phyloP scores from a whole-genome alignment of 2,888 invertebrate species.

The Diaperis boleti region DNA sequence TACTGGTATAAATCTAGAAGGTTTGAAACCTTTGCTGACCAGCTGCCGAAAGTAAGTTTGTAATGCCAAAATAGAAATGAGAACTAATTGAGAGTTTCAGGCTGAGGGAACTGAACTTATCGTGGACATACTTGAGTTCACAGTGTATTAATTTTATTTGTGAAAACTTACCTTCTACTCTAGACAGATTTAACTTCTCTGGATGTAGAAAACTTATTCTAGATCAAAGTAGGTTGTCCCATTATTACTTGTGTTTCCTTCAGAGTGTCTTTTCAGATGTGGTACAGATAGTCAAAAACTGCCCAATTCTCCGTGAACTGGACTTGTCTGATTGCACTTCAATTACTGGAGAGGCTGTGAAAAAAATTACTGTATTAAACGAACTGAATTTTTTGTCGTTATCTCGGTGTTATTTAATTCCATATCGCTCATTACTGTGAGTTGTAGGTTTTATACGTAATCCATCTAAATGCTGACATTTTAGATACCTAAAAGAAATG shows the following conservation, averaged over 20 bases:
- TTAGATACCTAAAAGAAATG: slow-evolving; percentile 69
- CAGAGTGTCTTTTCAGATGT: slow-evolving; percentile 74
- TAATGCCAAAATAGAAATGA: neutral
- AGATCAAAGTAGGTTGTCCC: slow-evolving; percentile 76
- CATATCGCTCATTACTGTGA: slow-evolving; percentile 78
- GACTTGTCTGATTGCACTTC: slow-evolving; percentile 90
- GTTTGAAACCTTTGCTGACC: slow-evolving; percentile 73
- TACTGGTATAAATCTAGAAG: slow-evolving; percentile 75
- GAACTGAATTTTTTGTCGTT: slow-evolving; percentile 82
- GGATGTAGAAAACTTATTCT: slow-evolving; percentile 83
- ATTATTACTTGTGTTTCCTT: too few species aligned
- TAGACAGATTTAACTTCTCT: slow-evolving; percentile 83
- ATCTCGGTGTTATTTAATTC: slow-evolving; percentile 85
- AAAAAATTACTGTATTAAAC: slow-evolving; percentile 70
- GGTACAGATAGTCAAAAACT: slow-evolving; percentile 72
- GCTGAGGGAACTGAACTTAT: slow-evolving; percentile 80
- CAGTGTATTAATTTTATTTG: slow-evolving; percentile 74
- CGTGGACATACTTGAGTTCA: slow-evolving; percentile 81
- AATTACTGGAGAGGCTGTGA: slow-evolving; percentile 74
- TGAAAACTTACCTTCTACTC: slow-evolving; percentile 71
- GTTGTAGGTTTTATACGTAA: slow-evolving; percentile 58
- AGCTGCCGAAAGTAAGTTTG: slow-evolving; percentile 71
- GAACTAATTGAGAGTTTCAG: slow-evolving; percentile 63
- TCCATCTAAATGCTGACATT: slow-evolving; percentile 27
- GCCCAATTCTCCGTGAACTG: slow-evolving; percentile 81